Evolutionary conservation across 2,888 invertebrate genomes (phyloP).

Genomic region (Pardosa pseudoannulata): DNA sequence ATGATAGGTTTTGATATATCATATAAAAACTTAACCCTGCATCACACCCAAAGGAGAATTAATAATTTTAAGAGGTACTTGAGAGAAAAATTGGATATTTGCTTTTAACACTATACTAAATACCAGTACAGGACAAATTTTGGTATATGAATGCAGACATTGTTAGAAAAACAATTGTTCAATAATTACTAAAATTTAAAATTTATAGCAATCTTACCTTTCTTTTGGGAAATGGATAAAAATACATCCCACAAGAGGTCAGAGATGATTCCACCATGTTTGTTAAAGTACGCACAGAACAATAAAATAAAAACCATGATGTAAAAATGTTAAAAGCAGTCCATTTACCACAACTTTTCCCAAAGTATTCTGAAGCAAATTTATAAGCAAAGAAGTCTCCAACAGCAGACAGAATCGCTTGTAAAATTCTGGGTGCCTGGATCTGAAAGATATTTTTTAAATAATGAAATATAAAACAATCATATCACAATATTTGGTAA

Average conservation of each 20-base stretch:
- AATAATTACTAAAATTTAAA: too few relatives aligned
- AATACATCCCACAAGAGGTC: slow-evolving; percentile 87
- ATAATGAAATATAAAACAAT: too few relatives aligned
- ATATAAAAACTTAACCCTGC: too few relatives aligned
- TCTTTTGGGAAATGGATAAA: slow-evolving; percentile 79
- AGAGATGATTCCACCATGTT: slow-evolving; percentile 91
- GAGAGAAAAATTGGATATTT: too few relatives aligned
- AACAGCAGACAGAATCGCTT: slow-evolving; percentile 86
- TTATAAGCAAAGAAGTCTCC: slow-evolving; percentile 85
- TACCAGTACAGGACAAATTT: too few relatives aligned
- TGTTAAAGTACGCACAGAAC: slow-evolving; percentile 89
- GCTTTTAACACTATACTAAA: too few relatives aligned
- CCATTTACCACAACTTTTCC: slow-evolving; percentile 81
- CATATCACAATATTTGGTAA: too few relatives aligned
- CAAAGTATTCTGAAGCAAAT: slow-evolving; percentile 79
- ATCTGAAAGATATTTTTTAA: slow-evolving; percentile 80
- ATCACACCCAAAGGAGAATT: too few relatives aligned
- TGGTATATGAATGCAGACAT: too few relatives aligned
- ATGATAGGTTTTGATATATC: too few relatives aligned
- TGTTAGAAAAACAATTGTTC: too few relatives aligned
- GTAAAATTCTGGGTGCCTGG: slow-evolving; percentile 86
- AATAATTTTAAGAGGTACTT: too few relatives aligned
- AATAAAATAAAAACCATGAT: slow-evolving; percentile 96
- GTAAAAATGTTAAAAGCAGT: slow-evolving; percentile 85
- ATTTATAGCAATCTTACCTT: slow-evolving; percentile 11